Conservation (phyloP, 2,113 vertebrate species). For the Orcinus orca region DNA sequence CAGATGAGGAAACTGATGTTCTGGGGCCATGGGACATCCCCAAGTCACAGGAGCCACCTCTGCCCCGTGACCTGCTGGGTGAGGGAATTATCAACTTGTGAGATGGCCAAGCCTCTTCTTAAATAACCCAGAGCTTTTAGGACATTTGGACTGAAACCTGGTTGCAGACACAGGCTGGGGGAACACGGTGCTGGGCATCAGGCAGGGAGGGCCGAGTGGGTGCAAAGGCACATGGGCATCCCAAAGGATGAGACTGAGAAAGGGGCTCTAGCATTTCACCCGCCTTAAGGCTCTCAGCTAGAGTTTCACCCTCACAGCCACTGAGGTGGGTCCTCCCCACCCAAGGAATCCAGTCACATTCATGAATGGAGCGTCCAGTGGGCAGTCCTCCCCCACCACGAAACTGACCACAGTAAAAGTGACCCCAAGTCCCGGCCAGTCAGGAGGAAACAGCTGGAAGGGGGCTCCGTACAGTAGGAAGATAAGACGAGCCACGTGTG, state of each 20-base stretch:
- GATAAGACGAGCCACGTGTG: rapidly evolving
- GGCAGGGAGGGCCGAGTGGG: background rate
- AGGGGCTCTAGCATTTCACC: no score
- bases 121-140: background rate
- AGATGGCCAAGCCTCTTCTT: background rate
- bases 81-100: rapidly evolving
- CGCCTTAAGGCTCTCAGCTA: background rate
- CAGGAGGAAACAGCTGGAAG: background rate
- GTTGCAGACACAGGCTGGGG: background rate
- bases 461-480: background rate
- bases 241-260: rapidly evolving
- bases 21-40: background rate
- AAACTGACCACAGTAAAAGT: background rate
- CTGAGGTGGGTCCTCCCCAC: background rate
- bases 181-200: no score
- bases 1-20: background rate
- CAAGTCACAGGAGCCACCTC: background rate
- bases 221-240: rapidly evolving
- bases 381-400: background rate
- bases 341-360: background rate
- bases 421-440: background rate
- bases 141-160: background rate
- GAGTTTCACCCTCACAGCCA: background rate
- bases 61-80: background rate
- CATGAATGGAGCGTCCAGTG: background rate